Conservation (phyloP, 2,888 invertebrate genomes). For the Nomada hirtipes region DNA sequence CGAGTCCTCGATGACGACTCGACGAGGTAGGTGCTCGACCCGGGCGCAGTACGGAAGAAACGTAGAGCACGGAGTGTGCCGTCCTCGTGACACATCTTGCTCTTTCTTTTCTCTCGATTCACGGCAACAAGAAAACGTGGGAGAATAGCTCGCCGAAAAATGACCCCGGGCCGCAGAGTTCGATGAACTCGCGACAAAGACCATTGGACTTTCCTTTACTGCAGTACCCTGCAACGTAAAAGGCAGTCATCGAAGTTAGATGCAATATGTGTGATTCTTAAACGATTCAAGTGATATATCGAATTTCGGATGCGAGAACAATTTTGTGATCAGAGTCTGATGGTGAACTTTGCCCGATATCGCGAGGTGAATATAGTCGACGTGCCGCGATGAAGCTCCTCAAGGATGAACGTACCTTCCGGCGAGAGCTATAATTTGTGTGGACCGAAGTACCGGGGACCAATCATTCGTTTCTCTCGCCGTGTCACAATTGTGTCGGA, state of each 20-base stretch:
- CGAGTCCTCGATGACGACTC: slow-evolving; percentile 81
- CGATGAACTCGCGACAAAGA: not conserved
- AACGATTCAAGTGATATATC: not conserved
- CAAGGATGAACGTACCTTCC: slow-evolving; percentile 14
- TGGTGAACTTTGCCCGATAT: not conserved
- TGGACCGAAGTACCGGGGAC: not conserved
- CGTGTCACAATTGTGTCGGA: not conserved
- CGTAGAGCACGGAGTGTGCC: slow-evolving; percentile 57
- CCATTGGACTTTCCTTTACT: not conserved
- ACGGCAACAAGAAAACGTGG: slow-evolving; percentile 36
- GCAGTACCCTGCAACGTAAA: not conserved
- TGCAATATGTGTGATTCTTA: not conserved
- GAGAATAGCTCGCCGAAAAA: not conserved
- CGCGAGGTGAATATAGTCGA: slow-evolving; percentile 11
- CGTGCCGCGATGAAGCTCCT: slow-evolving; percentile 28
- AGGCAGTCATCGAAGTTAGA: slow-evolving; percentile 18
- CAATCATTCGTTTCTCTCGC: not conserved
- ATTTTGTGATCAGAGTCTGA: not conserved
- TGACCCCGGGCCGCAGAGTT: not conserved
- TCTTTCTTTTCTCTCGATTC: slow-evolving; percentile 3
- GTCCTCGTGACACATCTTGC: slow-evolving; percentile 53
- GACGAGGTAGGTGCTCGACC: slow-evolving; percentile 81
- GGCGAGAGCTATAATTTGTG: not conserved
- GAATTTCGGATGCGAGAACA: not conserved
- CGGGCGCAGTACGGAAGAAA: slow-evolving; percentile 79